These are phyloP conservation scores for Anolis carolinensis DNA, from an alignment of 2,113 vertebrate genomes.

Conservation along the genomic window DNA sequence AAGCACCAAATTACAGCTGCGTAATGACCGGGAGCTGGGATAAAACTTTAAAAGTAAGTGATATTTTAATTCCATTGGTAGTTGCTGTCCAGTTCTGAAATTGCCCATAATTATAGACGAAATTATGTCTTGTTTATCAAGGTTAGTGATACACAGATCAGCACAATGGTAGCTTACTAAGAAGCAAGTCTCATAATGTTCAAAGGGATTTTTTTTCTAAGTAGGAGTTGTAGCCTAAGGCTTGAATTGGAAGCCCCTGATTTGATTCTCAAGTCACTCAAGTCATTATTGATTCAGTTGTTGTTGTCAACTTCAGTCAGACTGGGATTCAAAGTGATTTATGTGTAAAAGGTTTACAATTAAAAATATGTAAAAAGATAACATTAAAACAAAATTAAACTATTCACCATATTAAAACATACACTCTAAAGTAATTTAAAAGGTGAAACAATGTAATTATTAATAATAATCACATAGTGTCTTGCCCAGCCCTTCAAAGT, in stretches of 20 bases:
- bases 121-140: too few relatives aligned
- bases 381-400: too few relatives aligned
- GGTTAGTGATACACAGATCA: not conserved
- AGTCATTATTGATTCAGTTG: too few relatives aligned
- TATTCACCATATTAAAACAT: too few relatives aligned
- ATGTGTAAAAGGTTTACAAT: too few relatives aligned
- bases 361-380: too few relatives aligned
- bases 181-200: not conserved
- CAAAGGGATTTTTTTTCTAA: not conserved
- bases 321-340: too few relatives aligned
- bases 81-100: not conserved
- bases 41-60: conserved; percentile 92
- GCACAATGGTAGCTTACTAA: not conserved
- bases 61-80: not conserved
- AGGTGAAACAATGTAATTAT: too few relatives aligned
- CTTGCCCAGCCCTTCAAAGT: not conserved
- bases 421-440: too few relatives aligned
- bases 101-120: not conserved
- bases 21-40: conserved; percentile 99
- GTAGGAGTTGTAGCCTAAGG: not conserved
- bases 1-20: conserved; percentile 97
- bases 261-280: not conserved
- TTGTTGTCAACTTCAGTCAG: too few relatives aligned
- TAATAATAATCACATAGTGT: not conserved
- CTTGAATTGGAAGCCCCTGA: not conserved